Evolutionary conservation across 2,888 invertebrate genomes (phyloP).

Genomic region (Troilus luridus): DNA sequence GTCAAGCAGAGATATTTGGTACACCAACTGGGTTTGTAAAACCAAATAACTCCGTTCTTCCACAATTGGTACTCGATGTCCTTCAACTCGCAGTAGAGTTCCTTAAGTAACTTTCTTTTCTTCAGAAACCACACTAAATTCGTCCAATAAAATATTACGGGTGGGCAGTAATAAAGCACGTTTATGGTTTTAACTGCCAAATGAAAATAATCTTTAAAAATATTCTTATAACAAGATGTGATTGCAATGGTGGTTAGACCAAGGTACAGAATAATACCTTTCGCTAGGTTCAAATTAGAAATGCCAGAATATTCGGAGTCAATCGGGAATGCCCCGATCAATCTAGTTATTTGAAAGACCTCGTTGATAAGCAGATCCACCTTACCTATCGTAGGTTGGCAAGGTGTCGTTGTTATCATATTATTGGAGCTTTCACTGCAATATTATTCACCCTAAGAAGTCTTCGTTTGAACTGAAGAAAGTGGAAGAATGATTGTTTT

Average conservation of each 20-base stretch:
- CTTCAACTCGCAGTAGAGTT: not conserved
- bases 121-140: not conserved
- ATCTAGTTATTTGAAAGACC: not conserved
- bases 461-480: no score
- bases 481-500: no score
- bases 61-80: not conserved
- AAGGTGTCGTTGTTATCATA: not conserved
- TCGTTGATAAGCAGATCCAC: not conserved
- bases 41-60: not conserved
- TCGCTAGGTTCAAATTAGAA: not conserved
- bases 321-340: not conserved
- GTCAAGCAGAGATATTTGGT: not conserved
- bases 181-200: not conserved
- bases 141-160: not conserved
- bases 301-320: not conserved
- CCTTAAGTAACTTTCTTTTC: not conserved
- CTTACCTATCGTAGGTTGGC: not conserved
- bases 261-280: not conserved
- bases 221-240: not conserved
- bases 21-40: not conserved
- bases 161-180: not conserved
- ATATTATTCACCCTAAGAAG: no score
- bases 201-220: not conserved
- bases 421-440: no score
- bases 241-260: not conserved